These are phyloP conservation scores for Talpa occidentalis DNA, from an alignment of 2,113 vertebrate species.

Conservation along the genomic window DNA sequence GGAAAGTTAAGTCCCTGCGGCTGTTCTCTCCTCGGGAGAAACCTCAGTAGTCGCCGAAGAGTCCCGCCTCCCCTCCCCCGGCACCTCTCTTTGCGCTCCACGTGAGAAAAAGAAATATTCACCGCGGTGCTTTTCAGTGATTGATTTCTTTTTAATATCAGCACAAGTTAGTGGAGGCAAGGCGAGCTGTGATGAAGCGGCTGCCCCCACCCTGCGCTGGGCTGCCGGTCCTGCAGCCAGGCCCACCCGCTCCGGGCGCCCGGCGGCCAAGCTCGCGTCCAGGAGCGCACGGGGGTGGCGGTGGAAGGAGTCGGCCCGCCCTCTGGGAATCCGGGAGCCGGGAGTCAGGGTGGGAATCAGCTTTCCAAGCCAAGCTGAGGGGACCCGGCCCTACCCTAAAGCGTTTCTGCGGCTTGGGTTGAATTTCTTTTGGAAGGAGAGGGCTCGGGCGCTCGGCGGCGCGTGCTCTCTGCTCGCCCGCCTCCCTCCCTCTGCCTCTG, in stretches of 20 bases:
- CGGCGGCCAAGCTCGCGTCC: background rate
- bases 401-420: conserved; percentile 39
- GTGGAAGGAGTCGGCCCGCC: background rate
- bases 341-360: background rate
- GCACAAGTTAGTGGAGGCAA: conserved; percentile 67
- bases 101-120: conserved; percentile 47
- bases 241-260: background rate
- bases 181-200: conserved; percentile 51
- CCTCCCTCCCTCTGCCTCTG: background rate
- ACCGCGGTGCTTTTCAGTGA: conserved; percentile 64
- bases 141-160: conserved; percentile 79
- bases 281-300: background rate
- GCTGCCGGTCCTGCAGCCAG: background rate
- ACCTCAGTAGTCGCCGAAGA: conserved; percentile 28
- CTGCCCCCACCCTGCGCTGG: conserved; percentile 37
- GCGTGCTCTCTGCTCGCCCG: background rate
- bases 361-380: background rate
- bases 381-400: background rate
- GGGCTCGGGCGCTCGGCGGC: background rate
- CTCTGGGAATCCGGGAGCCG: background rate
- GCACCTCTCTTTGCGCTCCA: conserved; percentile 50
- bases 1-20: conserved; percentile 58
- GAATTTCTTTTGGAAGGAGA: background rate
- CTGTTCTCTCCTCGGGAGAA: background rate
- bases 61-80: background rate